Evolutionary conservation across 2,888 invertebrate species (phyloP).

Genomic region (Eristalis intricaria): DNA sequence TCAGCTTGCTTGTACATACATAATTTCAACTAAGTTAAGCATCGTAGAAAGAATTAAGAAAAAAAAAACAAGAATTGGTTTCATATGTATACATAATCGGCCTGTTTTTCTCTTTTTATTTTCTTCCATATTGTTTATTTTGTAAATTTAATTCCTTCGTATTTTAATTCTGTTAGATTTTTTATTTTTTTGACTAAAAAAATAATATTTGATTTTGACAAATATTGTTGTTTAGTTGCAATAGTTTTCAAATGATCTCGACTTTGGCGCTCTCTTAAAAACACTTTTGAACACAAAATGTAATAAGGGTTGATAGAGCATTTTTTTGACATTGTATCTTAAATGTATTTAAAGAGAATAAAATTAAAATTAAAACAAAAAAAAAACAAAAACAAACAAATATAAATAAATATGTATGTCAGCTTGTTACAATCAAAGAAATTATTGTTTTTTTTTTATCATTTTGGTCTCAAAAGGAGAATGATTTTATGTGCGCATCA

Average conservation of each 20-base stretch:
- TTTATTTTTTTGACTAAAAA: conserved; percentile 44
- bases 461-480: conserved; percentile 53
- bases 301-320: conserved; percentile 64
- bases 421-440: conserved; percentile 60
- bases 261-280: conserved; percentile 66
- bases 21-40: conserved; percentile 56
- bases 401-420: conserved; percentile 20
- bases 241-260: conserved; percentile 72
- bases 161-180: conserved; percentile 18
- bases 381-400: conserved; percentile 22
- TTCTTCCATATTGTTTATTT: conserved; percentile 31
- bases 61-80: background rate
- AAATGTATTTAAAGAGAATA: conserved; percentile 11
- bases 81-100: background rate
- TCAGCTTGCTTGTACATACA: conserved; percentile 50
- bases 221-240: conserved; percentile 69
- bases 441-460: conserved; percentile 28
- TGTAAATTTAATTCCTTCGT: conserved; percentile 24
- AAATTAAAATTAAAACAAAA: background rate
- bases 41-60: background rate
- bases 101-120: background rate
- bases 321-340: conserved; percentile 31
- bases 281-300: conserved; percentile 18
- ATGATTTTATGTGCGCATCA: conserved; percentile 42
- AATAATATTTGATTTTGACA: conserved; percentile 56